Evolutionary conservation across 2,113 vertebrate genomes (phyloP), one percentile per base, ranked within the genome.

Genomic region (Poeciliopsis occidentalis): DNA sequence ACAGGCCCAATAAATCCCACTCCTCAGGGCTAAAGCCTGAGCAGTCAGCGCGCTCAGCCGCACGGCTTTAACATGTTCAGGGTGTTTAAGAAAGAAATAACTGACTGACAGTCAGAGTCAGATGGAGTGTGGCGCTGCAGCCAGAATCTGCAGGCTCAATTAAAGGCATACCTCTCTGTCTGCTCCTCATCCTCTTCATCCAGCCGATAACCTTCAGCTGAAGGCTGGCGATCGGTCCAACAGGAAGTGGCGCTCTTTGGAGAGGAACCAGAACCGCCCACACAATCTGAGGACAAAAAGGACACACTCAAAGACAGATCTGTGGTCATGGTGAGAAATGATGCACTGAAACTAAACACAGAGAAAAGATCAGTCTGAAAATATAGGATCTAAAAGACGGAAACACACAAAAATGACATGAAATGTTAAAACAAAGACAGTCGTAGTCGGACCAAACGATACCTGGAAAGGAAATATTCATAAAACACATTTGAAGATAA

Each of bases 111-210:
- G 76, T 0, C 70, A 71, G 69, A 63, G 74, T 84, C 75, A 74
- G 77, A 51, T 3, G 54, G 54, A 67, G 67, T 67, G 76, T 75
- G 63, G 44, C 51, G 29, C 71, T 31, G 54, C 74, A 44, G 34
- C 5, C 3, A 60, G 79, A 89, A 84, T 88, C 87, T 75, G 77
- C 82, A 78, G 74, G 81, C 81, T 88, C 82, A 85, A 86, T 89
- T 85, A 82, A 85, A 83, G 88, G 73, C 76, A 66, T 73, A 39
- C 68, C 44, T n/a, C 61, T 67, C 61, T 54, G 73, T 69, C 69
- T 61, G 11, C 60, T 60, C 64, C 67, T 73, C 86, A 85, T 85
- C 65, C 68, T 76, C 73, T 74, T 85, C 73, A 71, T 80, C 85
- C 27, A 41, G 71, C 81, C 85, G 77, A 71, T 82, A 78, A 86